Percentiles rank a stretch among this genome's conserved stretches.
These are phyloP conservation scores for Aphelenchoides besseyi DNA, from an alignment of 1,140 invertebrate species.

Conservation along the genomic window DNA sequence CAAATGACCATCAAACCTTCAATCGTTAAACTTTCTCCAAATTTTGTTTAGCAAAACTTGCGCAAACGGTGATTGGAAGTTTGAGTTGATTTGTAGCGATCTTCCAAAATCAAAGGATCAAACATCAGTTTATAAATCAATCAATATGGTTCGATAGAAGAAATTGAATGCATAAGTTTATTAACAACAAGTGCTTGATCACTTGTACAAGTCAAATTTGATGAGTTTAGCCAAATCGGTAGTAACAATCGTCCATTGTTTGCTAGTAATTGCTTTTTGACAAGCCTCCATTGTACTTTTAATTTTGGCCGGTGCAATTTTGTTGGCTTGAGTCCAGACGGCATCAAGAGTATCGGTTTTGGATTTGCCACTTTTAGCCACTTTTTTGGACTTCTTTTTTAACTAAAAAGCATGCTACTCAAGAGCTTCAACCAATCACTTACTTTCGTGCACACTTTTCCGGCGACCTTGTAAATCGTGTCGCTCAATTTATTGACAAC, in stretches of 20 bases:
- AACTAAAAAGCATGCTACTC: background rate
- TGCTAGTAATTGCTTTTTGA: background rate
- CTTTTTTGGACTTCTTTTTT: background rate
- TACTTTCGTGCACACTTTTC: background rate
- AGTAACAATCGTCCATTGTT: background rate
- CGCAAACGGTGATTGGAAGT: too few species aligned
- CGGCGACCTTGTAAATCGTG: background rate
- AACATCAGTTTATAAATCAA: background rate
- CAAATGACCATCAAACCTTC: background rate
- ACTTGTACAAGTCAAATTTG: background rate
- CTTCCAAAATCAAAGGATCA: background rate
- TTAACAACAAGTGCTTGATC: background rate
- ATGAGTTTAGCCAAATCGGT: background rate
- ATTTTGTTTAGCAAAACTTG: too few species aligned
- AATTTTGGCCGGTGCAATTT: background rate
- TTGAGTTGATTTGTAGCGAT: too few species aligned
- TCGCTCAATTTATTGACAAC: background rate
- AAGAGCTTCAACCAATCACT: background rate
- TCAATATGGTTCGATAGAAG: background rate
- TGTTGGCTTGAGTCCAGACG: background rate
- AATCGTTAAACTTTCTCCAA: background rate
- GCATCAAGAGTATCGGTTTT: background rate
- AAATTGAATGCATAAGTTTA: background rate
- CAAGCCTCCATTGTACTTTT: background rate
- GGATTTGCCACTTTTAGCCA: background rate